A percentile compares a stretch with the other conserved stretches of the same genome.
Conservation (phyloP, 2,888 invertebrate genomes). For the Merodon equestris region DNA sequence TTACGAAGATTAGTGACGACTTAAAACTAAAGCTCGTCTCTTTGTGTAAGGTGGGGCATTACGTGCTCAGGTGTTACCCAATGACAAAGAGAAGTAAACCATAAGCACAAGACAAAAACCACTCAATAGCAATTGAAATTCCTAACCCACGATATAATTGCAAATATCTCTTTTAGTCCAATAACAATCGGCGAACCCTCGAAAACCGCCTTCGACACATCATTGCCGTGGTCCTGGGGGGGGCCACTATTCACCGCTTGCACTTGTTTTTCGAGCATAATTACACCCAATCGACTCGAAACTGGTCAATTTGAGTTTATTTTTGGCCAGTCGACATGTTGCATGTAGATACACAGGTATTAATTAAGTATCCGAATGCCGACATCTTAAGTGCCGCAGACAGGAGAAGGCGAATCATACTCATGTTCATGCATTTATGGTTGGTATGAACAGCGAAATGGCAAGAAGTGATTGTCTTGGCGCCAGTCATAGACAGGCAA, state of each 20-base stretch:
- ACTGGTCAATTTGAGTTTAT: conserved; percentile 55
- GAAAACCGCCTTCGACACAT: conserved; percentile 42
- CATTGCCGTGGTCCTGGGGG: conserved; percentile 42
- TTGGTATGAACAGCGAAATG: too few species aligned
- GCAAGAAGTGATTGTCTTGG: conserved; percentile 31
- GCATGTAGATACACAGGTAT: conserved; percentile 20
- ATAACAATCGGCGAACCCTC: not conserved
- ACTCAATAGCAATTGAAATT: too few species aligned
- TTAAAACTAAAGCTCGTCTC: too few species aligned
- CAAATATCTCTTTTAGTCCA: not conserved
- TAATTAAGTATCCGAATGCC: conserved; percentile 64
- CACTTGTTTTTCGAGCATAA: conserved; percentile 47
- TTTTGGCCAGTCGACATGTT: conserved; percentile 28
- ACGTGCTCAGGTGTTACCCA: too few species aligned
- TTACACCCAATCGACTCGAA: conserved; percentile 32
- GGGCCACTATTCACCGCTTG: conserved; percentile 43
- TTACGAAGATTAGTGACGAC: too few species aligned
- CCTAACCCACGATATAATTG: too few species aligned
- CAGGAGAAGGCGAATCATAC: not conserved
- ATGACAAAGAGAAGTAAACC: too few species aligned
- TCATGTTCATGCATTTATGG: too few species aligned
- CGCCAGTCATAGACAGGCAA: conserved; percentile 47
- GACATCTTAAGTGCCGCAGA: conserved; percentile 27
- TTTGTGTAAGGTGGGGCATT: too few species aligned
- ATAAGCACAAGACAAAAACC: too few species aligned